A percentile compares a stretch with the other conserved stretches of the same genome.
Evolutionary conservation across 2,797 vertebrate species (phyloP).

Genomic region (Poeciliopsis infans): DNA sequence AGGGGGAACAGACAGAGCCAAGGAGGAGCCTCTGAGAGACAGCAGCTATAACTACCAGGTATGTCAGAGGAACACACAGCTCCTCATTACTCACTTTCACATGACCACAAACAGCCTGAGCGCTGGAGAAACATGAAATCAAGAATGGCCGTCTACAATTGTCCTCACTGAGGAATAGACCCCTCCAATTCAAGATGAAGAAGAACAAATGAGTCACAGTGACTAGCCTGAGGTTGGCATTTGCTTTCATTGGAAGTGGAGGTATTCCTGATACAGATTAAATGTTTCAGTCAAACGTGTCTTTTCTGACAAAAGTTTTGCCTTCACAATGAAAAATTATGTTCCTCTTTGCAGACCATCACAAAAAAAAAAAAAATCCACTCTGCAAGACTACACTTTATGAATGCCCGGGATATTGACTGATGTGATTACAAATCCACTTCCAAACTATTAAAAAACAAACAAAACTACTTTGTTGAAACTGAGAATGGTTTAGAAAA

Average conservation of each 20-base stretch:
- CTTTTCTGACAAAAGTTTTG: neutral
- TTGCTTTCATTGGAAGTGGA: neutral
- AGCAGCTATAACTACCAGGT: constrained; percentile 39
- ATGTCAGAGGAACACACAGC: constrained; percentile 30
- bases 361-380: neutral
- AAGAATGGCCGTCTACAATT: constrained; percentile 32
- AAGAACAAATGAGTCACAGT: constrained; percentile 44
- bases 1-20: neutral
- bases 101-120: constrained; percentile 10
- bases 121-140: constrained; percentile 44
- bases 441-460: neutral
- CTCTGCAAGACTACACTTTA: neutral
- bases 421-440: neutral
- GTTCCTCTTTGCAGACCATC: neutral
- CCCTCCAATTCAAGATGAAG: constrained; percentile 34
- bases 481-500: neutral
- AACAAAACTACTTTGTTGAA: neutral
- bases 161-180: neutral
- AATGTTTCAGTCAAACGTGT: neutral
- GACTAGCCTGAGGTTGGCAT: constrained; percentile 1
- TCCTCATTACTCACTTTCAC: constrained; percentile 38
- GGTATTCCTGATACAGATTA: neutral
- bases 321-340: neutral
- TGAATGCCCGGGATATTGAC: neutral
- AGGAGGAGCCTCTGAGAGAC: constrained; percentile 7